Conservation (phyloP, 2,888 invertebrate species). For the Microplitis deprimator region DNA sequence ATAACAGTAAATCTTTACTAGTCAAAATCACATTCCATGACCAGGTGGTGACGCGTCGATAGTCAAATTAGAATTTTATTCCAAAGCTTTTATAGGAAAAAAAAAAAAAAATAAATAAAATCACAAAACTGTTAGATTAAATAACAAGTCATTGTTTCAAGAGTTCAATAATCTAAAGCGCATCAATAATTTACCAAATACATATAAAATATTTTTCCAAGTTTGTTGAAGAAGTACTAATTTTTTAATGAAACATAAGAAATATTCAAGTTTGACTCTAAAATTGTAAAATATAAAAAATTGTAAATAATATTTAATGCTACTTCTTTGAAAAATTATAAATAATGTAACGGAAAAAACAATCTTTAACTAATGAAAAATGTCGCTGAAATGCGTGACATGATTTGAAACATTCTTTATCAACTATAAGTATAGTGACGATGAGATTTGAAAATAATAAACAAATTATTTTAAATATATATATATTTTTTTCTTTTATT, state of each 20-base stretch:
- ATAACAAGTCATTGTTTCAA: neutral
- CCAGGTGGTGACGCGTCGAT: constrained; percentile 43
- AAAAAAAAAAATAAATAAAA: constrained; percentile 5
- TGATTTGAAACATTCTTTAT: constrained; percentile 53
- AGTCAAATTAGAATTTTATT: constrained; percentile 37
- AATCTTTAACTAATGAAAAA: constrained; percentile 25
- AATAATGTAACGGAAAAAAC: constrained; percentile 16
- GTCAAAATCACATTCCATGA: constrained; percentile 42
- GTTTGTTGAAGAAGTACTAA: too few species aligned
- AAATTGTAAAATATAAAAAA: neutral
- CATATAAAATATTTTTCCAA: neutral
- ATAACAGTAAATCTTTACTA: constrained; percentile 42
- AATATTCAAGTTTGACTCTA: too few species aligned
- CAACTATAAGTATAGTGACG: constrained; percentile 59
- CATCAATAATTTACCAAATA: constrained; percentile 18
- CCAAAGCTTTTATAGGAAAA: neutral
- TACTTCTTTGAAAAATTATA: neutral
- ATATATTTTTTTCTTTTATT: neutral
- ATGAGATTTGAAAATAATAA: neutral
- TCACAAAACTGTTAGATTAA: constrained; percentile 20
- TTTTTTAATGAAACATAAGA: too few species aligned
- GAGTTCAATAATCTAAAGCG: constrained; percentile 16
- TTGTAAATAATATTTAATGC: neutral
- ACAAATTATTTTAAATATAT: constrained; percentile 6
- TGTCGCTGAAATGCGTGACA: constrained; percentile 47